phyloP scores from a whole-genome alignment of 2,113 vertebrate species.

The Malurus melanocephalus region DNA sequence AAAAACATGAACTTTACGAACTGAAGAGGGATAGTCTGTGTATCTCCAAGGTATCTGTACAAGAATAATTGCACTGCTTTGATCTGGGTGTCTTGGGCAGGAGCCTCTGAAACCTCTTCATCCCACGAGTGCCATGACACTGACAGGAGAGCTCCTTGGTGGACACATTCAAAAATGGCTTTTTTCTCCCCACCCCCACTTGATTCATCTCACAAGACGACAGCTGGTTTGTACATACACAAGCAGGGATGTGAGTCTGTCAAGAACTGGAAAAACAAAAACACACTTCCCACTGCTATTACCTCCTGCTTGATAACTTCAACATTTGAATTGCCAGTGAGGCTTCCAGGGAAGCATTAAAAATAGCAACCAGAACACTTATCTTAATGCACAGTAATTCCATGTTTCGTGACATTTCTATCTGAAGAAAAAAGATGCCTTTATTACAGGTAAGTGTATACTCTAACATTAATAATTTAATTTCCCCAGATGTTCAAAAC shows the following conservation, averaged over 20 bases:
- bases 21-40: background rate
- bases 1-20: background rate
- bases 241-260: background rate
- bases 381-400: slow-evolving; percentile 21
- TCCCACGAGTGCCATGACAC: background rate
- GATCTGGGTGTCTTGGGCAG: background rate
- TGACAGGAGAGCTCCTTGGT: background rate
- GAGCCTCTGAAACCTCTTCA: background rate
- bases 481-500: slow-evolving; percentile 7
- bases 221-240: slow-evolving; percentile 16
- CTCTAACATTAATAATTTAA: background rate
- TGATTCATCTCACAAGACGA: slow-evolving; percentile 7
- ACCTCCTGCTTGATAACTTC: slow-evolving; percentile 28
- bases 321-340: slow-evolving; percentile 10
- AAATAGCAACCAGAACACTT: slow-evolving; percentile 17
- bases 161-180: background rate
- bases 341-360: slow-evolving; percentile 31
- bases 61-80: background rate
- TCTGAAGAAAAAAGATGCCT: background rate
- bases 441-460: background rate
- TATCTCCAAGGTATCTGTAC: background rate
- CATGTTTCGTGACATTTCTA: background rate
- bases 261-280: slow-evolving; percentile 30
- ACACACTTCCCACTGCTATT: slow-evolving; percentile 48
- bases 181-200: background rate